Conservation (phyloP, 2,888 invertebrate genomes). For the Polymixis flavicincta region DNA sequence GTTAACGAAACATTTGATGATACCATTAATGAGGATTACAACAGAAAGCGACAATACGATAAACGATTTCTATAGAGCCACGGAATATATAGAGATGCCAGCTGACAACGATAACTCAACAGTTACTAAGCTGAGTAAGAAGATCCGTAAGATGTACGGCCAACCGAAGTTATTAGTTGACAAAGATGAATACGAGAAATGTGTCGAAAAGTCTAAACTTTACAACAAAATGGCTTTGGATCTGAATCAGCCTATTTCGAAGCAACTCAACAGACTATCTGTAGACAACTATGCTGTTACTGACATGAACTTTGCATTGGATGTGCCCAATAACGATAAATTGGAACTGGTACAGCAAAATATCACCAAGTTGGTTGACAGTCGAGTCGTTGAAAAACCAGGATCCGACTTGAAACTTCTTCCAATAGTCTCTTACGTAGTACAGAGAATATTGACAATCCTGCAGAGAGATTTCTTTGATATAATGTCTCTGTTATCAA, state of each 20-base stretch:
- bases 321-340: slow-evolving; percentile 74
- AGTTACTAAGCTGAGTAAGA: slow-evolving; percentile 81
- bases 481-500: slow-evolving; percentile 64
- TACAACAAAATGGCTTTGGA: slow-evolving; percentile 77
- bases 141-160: slow-evolving; percentile 81
- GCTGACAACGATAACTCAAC: slow-evolving; percentile 74
- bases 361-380: slow-evolving; percentile 65
- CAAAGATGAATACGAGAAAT: slow-evolving; percentile 76
- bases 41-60: slow-evolving; percentile 60
- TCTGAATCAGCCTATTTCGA: slow-evolving; percentile 77
- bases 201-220: slow-evolving; percentile 69
- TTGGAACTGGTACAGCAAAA: slow-evolving; percentile 72
- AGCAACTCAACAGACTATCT: slow-evolving; percentile 74
- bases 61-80: slow-evolving; percentile 66
- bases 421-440: slow-evolving; percentile 90
- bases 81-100: slow-evolving; percentile 66
- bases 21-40: slow-evolving; percentile 75
- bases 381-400: slow-evolving; percentile 52
- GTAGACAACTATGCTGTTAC: slow-evolving; percentile 67
- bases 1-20: slow-evolving; percentile 92
- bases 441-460: slow-evolving; percentile 81
- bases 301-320: slow-evolving; percentile 75
- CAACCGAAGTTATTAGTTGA: slow-evolving; percentile 82
- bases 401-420: slow-evolving; percentile 82
- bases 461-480: slow-evolving; percentile 73